Conservation (phyloP, 2,797 vertebrate species). For the Cynopterus sphinx region DNA sequence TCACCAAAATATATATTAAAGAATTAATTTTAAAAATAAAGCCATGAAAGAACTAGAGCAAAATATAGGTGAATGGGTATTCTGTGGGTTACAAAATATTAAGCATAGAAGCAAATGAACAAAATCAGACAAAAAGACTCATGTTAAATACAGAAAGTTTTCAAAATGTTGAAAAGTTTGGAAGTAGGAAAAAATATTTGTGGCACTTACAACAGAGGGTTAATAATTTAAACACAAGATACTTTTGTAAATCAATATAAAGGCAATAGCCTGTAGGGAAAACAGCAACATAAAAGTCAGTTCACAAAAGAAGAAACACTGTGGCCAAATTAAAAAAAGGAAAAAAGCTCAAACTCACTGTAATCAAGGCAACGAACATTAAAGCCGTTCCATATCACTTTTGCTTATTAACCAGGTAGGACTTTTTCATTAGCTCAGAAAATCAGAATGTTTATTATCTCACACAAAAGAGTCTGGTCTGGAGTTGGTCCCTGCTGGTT, state of each 20-base stretch:
- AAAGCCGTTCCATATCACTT: neutral
- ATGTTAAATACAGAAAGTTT: neutral
- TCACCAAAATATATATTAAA: neutral
- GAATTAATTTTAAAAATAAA: neutral
- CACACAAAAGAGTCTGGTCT: neutral
- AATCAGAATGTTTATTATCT: neutral
- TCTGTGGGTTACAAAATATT: neutral
- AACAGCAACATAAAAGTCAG: neutral
- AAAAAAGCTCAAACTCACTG: neutral
- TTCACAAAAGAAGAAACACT: neutral
- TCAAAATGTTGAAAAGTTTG: neutral
- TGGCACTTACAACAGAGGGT: neutral
- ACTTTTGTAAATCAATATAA: neutral
- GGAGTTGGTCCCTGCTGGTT: neutral
- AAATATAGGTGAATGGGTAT: neutral
- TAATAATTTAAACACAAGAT: neutral
- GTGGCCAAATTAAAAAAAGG: neutral
- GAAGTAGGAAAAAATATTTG: neutral
- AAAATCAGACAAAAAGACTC: neutral
- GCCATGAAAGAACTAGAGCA: neutral
- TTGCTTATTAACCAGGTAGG: neutral
- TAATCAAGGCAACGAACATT: neutral
- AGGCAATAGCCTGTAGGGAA: neutral
- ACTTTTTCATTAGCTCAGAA: neutral
- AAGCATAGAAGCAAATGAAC: neutral